Percentiles rank a stretch among this genome's conserved stretches.
Evolutionary conservation across 1,140 invertebrate species (phyloP).

Genomic region (Drosophila nigrodunni): DNA sequence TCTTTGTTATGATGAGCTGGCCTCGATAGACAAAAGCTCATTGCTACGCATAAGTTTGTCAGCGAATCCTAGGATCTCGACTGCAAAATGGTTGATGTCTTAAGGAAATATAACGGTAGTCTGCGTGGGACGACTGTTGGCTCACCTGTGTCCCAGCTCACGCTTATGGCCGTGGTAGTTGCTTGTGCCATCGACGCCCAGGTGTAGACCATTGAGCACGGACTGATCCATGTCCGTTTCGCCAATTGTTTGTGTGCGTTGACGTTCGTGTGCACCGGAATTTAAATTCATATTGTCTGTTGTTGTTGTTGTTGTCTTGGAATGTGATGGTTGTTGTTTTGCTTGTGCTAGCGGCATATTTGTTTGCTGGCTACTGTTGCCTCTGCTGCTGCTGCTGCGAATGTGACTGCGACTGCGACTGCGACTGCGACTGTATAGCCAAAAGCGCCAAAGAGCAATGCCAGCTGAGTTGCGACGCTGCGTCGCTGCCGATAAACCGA

Average conservation of each 20-base stretch:
- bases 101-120: constrained; percentile 2
- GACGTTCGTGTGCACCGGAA: constrained; percentile 38
- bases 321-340: constrained; percentile 26
- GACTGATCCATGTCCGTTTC: constrained; percentile 79
- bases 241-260: constrained; percentile 67
- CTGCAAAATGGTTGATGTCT: neutral
- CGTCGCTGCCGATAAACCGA: constrained; percentile 54
- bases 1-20: neutral
- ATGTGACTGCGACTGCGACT: constrained; percentile 29
- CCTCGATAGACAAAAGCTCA: constrained; percentile 7
- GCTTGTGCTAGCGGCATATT: constrained; percentile 60
- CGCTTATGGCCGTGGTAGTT: constrained; percentile 74
- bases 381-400: constrained; percentile 12
- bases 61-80: neutral
- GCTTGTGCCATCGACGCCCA: constrained; percentile 35
- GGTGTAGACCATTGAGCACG: constrained; percentile 66
- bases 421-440: constrained; percentile 44
- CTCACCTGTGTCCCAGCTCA: constrained; percentile 79
- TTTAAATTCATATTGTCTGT: constrained; percentile 7
- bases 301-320: constrained; percentile 14
- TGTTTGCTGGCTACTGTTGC: constrained; percentile 13
- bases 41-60: neutral
- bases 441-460: constrained; percentile 61
- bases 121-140: neutral
- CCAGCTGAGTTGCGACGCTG: constrained; percentile 57